phyloP scores from a whole-genome alignment of 2,113 vertebrate species.

The Sturnus vulgaris region DNA sequence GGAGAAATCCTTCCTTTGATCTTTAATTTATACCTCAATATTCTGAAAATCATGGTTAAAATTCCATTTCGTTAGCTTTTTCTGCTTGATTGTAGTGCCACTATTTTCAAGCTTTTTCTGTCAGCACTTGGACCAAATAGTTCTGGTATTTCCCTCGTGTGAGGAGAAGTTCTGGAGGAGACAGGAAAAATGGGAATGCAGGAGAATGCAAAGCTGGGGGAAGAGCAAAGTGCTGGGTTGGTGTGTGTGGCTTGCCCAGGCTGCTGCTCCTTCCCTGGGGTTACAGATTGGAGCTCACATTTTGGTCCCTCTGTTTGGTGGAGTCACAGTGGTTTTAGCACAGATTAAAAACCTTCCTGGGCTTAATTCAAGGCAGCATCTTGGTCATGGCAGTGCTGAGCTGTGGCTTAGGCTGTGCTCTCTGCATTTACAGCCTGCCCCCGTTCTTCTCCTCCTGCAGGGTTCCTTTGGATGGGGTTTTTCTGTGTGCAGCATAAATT shows the following conservation, averaged over 20 bases:
- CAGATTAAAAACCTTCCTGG: background rate
- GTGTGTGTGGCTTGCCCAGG: background rate
- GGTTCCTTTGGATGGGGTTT: background rate
- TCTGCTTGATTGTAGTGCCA: background rate
- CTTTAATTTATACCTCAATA: background rate
- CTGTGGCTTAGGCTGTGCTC: background rate
- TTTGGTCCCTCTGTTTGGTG: background rate
- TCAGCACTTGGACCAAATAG: background rate
- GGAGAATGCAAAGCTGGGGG: background rate
- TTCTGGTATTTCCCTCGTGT: background rate
- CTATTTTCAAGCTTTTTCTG: background rate
- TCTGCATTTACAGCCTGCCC: background rate
- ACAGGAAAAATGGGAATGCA: rapidly evolving
- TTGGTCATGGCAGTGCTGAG: background rate
- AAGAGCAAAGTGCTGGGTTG: background rate
- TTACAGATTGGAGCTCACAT: background rate
- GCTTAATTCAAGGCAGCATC: background rate
- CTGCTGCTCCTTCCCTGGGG: background rate
- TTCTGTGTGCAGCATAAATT: background rate
- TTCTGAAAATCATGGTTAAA: background rate
- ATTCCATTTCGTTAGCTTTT: background rate
- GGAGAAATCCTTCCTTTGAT: background rate
- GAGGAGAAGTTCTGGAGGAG: background rate
- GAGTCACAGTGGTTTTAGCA: background rate
- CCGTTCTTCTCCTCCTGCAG: background rate